phyloP scores from a whole-genome alignment of 2,113 vertebrate species.

The Rhegmatorhina hoffmannsi region DNA sequence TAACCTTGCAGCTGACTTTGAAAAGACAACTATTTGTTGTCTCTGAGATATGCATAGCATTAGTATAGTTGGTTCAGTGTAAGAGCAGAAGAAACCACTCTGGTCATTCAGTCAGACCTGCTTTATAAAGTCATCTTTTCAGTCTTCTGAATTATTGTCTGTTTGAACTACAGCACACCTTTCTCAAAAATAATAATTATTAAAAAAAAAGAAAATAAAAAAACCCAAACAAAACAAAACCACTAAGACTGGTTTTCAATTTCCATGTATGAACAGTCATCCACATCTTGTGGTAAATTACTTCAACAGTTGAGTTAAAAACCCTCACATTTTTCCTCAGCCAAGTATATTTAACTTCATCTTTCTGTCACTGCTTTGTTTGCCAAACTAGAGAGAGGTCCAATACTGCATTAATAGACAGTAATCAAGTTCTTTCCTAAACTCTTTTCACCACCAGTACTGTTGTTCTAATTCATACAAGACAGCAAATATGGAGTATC shows the following conservation, averaged over 20 bases:
- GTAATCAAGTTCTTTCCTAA: background rate
- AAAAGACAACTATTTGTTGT: accelerated
- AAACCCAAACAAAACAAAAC: background rate
- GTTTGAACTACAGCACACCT: background rate
- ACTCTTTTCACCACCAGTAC: background rate
- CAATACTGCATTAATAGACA: background rate
- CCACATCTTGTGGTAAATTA: background rate
- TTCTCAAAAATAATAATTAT: background rate
- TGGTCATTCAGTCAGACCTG: background rate
- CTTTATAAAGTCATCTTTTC: background rate
- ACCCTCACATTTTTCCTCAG: background rate
- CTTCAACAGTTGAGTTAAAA: background rate
- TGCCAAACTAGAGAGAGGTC: background rate
- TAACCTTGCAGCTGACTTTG: background rate
- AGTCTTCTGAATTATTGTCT: background rate
- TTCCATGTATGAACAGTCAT: background rate
- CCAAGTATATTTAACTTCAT: background rate
- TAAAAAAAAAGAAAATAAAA: background rate
- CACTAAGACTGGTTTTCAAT: background rate
- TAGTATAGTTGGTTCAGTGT: background rate
- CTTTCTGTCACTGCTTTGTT: background rate
- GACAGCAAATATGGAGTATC: background rate
- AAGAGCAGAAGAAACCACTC: background rate
- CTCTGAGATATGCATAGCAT: background rate
- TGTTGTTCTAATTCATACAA: background rate